Evolutionary conservation across 2,888 invertebrate species (phyloP).

Genomic region (Dryobota labecula): DNA sequence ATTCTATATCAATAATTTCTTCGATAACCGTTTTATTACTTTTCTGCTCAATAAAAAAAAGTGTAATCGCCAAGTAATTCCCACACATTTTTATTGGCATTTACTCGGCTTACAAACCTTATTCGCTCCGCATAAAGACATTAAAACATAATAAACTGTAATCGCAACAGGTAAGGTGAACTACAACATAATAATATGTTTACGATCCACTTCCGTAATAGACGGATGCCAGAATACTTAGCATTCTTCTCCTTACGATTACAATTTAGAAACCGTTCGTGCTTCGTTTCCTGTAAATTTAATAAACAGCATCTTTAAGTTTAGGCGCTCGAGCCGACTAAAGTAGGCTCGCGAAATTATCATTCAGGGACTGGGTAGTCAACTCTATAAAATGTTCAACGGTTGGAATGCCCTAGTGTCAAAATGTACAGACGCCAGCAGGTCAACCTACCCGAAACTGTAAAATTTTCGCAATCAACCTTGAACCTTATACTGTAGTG

Average conservation of each 20-base stretch:
- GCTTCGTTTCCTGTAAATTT: slow-evolving; percentile 38
- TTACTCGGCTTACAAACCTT: slow-evolving; percentile 40
- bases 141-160: slow-evolving; percentile 59
- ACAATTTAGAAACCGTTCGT: slow-evolving; percentile 27
- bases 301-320: background rate
- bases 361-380: no score
- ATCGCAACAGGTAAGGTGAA: slow-evolving; percentile 54
- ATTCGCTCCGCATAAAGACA: slow-evolving; percentile 56
- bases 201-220: slow-evolving; percentile 59
- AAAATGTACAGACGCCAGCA: no score
- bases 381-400: no score
- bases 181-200: slow-evolving; percentile 62
- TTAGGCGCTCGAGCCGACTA: no score
- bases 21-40: slow-evolving; percentile 21
- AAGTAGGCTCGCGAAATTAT: no score
- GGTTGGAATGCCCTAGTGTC: no score
- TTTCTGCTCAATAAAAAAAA: slow-evolving; percentile 23
- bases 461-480: no score
- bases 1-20: background rate
- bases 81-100: slow-evolving; percentile 33
- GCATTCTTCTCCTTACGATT: slow-evolving; percentile 54
- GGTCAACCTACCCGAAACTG: no score
- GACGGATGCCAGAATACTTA: slow-evolving; percentile 58
- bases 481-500: no score
- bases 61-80: slow-evolving; percentile 34